phyloP scores from a whole-genome alignment of 1,140 invertebrate species.

The Brachionus calyciflorus region DNA sequence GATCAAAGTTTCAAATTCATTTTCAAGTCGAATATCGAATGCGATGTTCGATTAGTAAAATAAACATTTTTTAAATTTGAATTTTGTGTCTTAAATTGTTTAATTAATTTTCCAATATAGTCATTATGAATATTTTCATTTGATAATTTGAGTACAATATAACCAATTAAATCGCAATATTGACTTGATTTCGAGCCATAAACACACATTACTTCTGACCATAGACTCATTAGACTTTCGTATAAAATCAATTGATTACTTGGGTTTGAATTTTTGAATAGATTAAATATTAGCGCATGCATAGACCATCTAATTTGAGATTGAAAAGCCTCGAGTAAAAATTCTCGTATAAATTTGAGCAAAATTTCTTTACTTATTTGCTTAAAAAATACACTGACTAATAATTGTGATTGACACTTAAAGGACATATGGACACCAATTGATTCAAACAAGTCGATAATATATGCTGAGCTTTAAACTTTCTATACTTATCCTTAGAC shows the following conservation, averaged over 20 bases:
- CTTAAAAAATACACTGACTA: constrained; percentile 72
- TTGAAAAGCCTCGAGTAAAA: constrained; percentile 86
- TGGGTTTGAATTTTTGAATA: constrained; percentile 68
- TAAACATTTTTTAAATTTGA: constrained; percentile 81
- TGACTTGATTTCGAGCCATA: constrained; percentile 90
- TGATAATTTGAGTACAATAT: constrained; percentile 77
- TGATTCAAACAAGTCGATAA: constrained; percentile 60
- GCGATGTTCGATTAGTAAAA: constrained; percentile 91
- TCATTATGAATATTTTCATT: constrained; percentile 53
- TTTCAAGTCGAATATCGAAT: constrained; percentile 92
- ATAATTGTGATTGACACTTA: constrained; percentile 62
- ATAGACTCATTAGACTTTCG: constrained; percentile 81
- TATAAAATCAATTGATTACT: constrained; percentile 75
- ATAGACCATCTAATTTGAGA: constrained; percentile 90
- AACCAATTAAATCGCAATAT: constrained; percentile 91
- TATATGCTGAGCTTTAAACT: constrained; percentile 85
- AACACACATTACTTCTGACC: constrained; percentile 76
- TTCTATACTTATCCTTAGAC: constrained; percentile 89
- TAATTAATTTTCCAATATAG: constrained; percentile 74
- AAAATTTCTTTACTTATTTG: constrained; percentile 69
- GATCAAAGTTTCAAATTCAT: constrained; percentile 87
- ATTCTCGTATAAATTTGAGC: constrained; percentile 78
- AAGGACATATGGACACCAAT: constrained; percentile 57
- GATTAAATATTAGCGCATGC: constrained; percentile 65
- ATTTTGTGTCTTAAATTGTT: constrained; percentile 80